Evolutionary conservation across 1,140 invertebrate genomes (phyloP), one percentile per base, ranked within the genome.

Genomic region (Tenebrio molitor): DNA sequence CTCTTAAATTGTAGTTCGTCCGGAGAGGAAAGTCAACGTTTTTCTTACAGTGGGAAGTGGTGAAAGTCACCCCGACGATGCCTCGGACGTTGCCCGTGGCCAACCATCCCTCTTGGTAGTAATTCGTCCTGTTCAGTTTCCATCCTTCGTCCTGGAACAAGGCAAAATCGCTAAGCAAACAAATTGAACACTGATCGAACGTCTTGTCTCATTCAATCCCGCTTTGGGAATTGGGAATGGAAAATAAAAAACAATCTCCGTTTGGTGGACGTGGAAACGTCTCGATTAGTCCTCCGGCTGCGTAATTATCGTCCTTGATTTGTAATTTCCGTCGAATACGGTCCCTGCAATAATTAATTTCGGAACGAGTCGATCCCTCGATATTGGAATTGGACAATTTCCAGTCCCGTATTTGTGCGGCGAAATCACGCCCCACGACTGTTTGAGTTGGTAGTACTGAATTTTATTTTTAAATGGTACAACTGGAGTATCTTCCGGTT

Each of bases 101-200:
- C 80, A 99, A 84, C 97, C 97, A 99, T n/a, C 97, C 97, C 84
- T 98, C 96, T 86, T 97, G 95, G 82, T 98, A 98, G 83, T 98
- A 98, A 87, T 97, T 96, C 77, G 93, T 93, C 73, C 95, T 89
- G 84, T 97, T 97, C 74, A 98, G 84, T 85, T 97, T 97, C 96
- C 93, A 95, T 78, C 92, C 93, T 83, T 95, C 93, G 83, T 94
- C 93, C 93, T 95, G 84, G 17, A 84, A 85, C 21, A 58, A 58
- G 1, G 14, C 6, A 76, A 80, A 25, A 10, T 46, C 44, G 4
- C 15, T 46, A 1, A 19, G 21, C 19, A 17, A 46, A 44, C 14
- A 1, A 44, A 44, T 16, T 1, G 41, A 15, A 44, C 1, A 16
- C 16, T 44, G 1, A 44, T 44, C n/a, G n/a, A n/a, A n/a, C n/a